Percentiles rank a stretch among this genome's conserved stretches.
Conservation (phyloP, 35 echinoderm and acorn worm species). For the Lytechinus pictus region DNA sequence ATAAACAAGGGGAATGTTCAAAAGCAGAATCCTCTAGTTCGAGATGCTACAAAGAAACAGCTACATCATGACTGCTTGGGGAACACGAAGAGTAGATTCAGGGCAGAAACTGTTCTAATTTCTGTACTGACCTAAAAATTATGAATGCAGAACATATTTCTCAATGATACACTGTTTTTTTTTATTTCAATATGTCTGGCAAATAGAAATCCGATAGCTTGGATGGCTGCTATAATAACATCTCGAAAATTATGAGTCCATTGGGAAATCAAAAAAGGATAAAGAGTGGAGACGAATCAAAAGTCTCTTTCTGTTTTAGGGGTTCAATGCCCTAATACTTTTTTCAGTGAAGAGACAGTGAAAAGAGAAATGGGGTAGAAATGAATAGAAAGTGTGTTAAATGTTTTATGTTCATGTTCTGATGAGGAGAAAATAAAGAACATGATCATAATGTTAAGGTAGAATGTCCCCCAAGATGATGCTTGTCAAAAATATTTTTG, state of each 20-base stretch:
- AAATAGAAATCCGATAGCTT: background rate
- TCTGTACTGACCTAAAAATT: background rate
- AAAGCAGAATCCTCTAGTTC: background rate
- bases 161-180: background rate
- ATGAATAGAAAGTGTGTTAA: background rate
- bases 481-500: background rate
- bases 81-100: background rate
- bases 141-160: background rate
- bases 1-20: background rate
- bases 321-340: background rate
- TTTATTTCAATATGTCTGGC: background rate
- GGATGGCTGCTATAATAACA: constrained; percentile 3
- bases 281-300: background rate
- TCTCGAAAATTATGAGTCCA: background rate
- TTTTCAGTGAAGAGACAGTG: background rate
- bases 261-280: background rate
- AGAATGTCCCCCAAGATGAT: background rate
- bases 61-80: background rate
- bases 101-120: background rate
- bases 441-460: background rate
- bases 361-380: background rate
- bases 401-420: background rate
- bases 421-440: background rate
- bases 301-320: background rate
- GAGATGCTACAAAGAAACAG: background rate